phyloP scores from a whole-genome alignment of 1,140 invertebrate species.

The Mizuhopecten yessoensis region DNA sequence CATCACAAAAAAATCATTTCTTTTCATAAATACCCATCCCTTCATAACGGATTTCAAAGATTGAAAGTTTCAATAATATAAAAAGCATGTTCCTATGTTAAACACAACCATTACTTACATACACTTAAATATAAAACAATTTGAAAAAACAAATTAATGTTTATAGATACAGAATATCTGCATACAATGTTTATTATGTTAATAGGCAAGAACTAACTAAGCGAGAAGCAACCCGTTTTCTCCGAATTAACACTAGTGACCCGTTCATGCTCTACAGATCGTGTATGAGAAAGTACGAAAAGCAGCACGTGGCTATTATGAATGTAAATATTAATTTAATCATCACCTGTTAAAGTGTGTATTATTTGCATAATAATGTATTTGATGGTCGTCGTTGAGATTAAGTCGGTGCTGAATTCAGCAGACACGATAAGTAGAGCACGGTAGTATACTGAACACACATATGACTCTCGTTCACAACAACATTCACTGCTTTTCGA shows the following conservation, averaged over 20 bases:
- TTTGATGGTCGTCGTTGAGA: too few species aligned
- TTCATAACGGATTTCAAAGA: conserved; percentile 1
- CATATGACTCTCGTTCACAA: too few species aligned
- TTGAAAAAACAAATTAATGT: too few species aligned
- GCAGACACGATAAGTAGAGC: too few species aligned
- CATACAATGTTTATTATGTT: not conserved
- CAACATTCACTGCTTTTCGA: too few species aligned
- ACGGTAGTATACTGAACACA: too few species aligned
- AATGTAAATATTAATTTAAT: too few species aligned
- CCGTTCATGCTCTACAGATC: not conserved
- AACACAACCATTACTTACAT: not conserved
- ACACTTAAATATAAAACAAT: not conserved
- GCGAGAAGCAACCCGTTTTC: conserved; percentile 2
- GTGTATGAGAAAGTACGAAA: too few species aligned
- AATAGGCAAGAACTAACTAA: not conserved
- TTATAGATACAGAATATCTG: not conserved
- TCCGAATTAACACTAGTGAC: not conserved
- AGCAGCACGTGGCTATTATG: too few species aligned
- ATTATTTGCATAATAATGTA: too few species aligned
- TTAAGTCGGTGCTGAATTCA: too few species aligned
- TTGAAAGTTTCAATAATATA: not conserved
- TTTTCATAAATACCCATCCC: not conserved
- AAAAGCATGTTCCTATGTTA: not conserved
- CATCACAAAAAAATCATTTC: not conserved
- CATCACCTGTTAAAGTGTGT: too few species aligned